phyloP scores from a whole-genome alignment of 2,888 invertebrate species.

The Flabesymbios commensalis region DNA sequence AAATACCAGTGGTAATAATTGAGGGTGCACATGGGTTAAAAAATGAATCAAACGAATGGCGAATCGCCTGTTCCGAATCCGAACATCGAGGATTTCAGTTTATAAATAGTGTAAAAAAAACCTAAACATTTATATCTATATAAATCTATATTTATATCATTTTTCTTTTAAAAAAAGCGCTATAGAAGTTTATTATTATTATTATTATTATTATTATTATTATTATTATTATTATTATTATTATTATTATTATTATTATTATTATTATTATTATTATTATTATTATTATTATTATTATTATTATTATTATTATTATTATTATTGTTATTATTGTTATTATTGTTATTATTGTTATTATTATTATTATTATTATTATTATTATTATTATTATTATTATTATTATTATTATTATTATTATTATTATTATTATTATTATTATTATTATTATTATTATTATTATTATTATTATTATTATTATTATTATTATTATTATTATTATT shows the following conservation, averaged over 20 bases:
- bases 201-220: too few species aligned
- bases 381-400: not conserved
- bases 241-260: not conserved
- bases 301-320: not conserved
- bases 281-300: not conserved
- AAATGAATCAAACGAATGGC: too few species aligned
- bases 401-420: not conserved
- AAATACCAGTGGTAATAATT: too few species aligned
- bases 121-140: too few species aligned
- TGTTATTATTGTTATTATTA: not conserved
- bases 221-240: not conserved
- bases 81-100: too few species aligned
- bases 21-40: too few species aligned
- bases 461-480: conserved; percentile 6
- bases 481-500: conserved; percentile 5
- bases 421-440: conserved; percentile 4
- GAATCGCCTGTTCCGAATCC: too few species aligned
- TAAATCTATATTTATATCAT: too few species aligned
- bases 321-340: not conserved
- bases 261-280: not conserved
- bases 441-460: conserved; percentile 4
- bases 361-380: not conserved
- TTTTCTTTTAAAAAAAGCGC: too few species aligned
- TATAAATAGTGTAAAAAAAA: too few species aligned
- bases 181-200: too few species aligned